Base-by-base conservation (phyloP, 2,113 vertebrate species). In the Gadus macrocephalus region DNA sequence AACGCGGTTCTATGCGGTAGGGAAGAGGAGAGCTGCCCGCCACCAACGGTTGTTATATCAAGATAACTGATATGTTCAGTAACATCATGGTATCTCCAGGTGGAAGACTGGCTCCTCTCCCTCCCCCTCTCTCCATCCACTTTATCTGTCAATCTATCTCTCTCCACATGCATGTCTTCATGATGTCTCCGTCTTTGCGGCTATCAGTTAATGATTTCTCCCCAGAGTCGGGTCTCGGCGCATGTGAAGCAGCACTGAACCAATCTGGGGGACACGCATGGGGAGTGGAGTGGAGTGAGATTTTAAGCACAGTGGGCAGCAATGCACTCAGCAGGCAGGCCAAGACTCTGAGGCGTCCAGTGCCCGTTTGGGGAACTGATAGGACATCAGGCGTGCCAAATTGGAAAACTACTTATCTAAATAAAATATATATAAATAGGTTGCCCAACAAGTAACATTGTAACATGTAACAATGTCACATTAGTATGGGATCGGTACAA, bases 141-240 rank as follows among this genome's bases (percentile, higher is more conserved):
- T 63, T 27, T 64, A 8, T 64, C 62, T 64, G 22, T 31, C 31
- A 17, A 25, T 64, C 27, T 64, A n/a, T 64, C 62, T 63, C 12
- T 27, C 20, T 35, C 25, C 67, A 58, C 75, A 31, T 62, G 75
- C 65, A 28, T 68, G 74, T 69, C 81, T 80, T 62, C 71, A 70
- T 86, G 83, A 84, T 81, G 87, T 90, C 85, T 85, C 81, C 79
- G 90, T 91, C 84, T 80, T 69, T 83, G 79, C 73, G 62, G 79
- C 86, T 86, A 87, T 89, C 90, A 88, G 86, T 88, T 89, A 90
- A 91, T 91, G 83, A 90, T 86, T 80, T 82, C 70, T 66, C 65
- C 77, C 75, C 60, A 74, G 79, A 63, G 73, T 75, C 63, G 22
- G 19, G 62, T 55, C 67, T 67, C 17, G 66, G 68, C 73, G 75